phyloP scores from a whole-genome alignment of 1,140 invertebrate species.

The Sinella curviseta region DNA sequence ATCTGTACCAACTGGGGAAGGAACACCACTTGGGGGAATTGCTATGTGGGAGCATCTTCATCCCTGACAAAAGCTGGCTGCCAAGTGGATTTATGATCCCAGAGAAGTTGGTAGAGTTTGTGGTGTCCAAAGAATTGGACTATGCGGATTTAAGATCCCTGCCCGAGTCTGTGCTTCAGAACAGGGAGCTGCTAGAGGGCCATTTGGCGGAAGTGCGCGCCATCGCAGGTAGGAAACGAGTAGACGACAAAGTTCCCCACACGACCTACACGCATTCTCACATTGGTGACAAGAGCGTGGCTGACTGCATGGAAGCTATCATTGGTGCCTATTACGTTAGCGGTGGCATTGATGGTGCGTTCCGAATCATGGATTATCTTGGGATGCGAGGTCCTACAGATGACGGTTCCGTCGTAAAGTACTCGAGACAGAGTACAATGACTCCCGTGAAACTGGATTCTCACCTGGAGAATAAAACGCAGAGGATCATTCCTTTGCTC shows the following conservation, averaged over 20 bases:
- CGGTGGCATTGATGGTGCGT: slow-evolving; percentile 28
- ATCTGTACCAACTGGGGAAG: slow-evolving; percentile 29
- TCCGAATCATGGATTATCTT: slow-evolving; percentile 39
- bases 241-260: not conserved
- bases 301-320: slow-evolving; percentile 44
- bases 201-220: not conserved
- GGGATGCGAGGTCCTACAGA: slow-evolving; percentile 18
- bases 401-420: not conserved
- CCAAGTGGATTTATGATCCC: slow-evolving; percentile 20
- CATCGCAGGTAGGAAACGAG: not conserved
- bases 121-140: not conserved
- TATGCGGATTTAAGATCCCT: not conserved
- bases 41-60: slow-evolving; percentile 38
- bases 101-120: not conserved
- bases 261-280: slow-evolving; percentile 26
- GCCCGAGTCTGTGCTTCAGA: not conserved
- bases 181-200: not conserved
- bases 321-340: slow-evolving; percentile 44
- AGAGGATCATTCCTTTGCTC: not conserved
- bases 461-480: not conserved
- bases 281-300: slow-evolving; percentile 40
- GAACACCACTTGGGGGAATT: slow-evolving; percentile 29
- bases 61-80: slow-evolving; percentile 32
- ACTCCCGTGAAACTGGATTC: not conserved
- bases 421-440: not conserved